These are phyloP conservation scores for Lepilemur septentrionalis DNA, from an alignment of 2,797 vertebrate species.

Conservation along the genomic window DNA sequence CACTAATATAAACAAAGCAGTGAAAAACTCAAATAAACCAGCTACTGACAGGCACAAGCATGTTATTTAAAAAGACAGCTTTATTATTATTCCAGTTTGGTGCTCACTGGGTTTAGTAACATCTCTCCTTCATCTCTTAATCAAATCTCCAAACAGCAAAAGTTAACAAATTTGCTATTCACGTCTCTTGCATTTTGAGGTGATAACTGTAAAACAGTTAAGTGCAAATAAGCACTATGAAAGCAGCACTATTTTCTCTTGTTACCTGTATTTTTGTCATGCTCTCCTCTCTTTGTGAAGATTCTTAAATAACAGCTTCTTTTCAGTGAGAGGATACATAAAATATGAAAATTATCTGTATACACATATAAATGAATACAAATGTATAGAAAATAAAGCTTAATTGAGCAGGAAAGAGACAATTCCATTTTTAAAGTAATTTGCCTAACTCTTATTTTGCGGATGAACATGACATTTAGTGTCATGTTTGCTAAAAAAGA, in stretches of 20 bases:
- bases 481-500: not conserved
- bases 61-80: constrained; percentile 84
- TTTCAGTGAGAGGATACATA: not conserved
- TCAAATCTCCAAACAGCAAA: constrained; percentile 57
- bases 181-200: not conserved
- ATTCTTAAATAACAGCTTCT: constrained; percentile 8
- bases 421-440: constrained; percentile 24
- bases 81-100: constrained; percentile 81
- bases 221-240: not conserved
- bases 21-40: constrained; percentile 84
- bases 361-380: not conserved
- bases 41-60: constrained; percentile 86
- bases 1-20: constrained; percentile 85
- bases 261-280: constrained; percentile 7
- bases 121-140: constrained; percentile 66
- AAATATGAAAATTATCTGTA: not conserved
- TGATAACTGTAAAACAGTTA: not conserved
- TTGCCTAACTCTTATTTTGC: not conserved
- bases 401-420: not conserved
- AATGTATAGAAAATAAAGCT: not conserved
- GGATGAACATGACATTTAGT: constrained; percentile 10
- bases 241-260: constrained; percentile 47
- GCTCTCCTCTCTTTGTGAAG: not conserved
- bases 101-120: constrained; percentile 57
- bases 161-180: not conserved